Evolutionary conservation across 2,113 vertebrate genomes (phyloP).

Genomic region (Octodon degus): DNA sequence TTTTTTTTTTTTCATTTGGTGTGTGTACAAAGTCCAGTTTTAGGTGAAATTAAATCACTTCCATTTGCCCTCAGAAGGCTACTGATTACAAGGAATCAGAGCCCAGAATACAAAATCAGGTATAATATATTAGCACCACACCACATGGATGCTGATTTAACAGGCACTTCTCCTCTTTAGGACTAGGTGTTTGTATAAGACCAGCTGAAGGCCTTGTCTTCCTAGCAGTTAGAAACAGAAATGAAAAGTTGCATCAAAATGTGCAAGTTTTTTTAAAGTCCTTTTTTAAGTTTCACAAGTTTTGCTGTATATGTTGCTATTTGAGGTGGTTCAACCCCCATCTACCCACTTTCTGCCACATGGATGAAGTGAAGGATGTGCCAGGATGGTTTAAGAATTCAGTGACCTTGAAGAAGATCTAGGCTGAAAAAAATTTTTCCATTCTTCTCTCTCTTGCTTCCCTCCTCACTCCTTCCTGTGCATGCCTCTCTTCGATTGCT

Average conservation of each 20-base stretch:
- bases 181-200: not conserved
- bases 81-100: not conserved
- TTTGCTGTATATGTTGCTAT: not conserved
- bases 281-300: not conserved
- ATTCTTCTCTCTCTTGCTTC: not conserved
- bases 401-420: not conserved
- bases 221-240: not conserved
- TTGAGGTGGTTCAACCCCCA: rapidly evolving
- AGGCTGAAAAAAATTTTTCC: not conserved
- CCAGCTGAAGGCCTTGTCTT: not conserved
- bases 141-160: not conserved
- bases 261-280: not conserved
- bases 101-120: not conserved
- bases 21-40: not conserved
- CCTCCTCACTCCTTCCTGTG: not conserved
- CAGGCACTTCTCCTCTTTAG: not conserved
- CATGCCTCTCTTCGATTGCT: not conserved
- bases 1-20: not conserved
- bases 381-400: not conserved
- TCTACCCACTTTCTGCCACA: not conserved
- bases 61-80: no score
- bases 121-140: not conserved
- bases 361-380: not conserved
- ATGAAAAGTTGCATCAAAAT: not conserved
- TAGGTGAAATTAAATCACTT: not conserved